These are phyloP conservation scores for Lepisosteus oculatus DNA, from an alignment of 2,113 vertebrate species.

Conservation along the genomic window DNA sequence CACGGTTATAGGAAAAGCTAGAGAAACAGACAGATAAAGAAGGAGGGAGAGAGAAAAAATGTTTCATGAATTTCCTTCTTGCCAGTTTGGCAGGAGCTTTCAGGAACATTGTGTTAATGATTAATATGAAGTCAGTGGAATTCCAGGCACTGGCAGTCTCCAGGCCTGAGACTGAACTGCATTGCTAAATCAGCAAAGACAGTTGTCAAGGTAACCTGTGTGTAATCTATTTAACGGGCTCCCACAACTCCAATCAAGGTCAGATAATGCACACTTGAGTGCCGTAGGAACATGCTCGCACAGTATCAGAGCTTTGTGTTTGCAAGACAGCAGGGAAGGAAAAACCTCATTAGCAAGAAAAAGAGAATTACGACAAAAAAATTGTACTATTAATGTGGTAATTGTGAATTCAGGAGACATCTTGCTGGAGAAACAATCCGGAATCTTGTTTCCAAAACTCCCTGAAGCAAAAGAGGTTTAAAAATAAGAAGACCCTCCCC, in stretches of 20 bases:
- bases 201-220: conserved; percentile 92
- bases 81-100: conserved; percentile 67
- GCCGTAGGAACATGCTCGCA: conserved; percentile 76
- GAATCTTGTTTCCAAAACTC: conserved; percentile 26
- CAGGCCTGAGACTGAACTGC: conserved; percentile 76
- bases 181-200: conserved; percentile 90
- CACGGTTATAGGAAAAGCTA: conserved; percentile 34
- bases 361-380: conserved; percentile 49
- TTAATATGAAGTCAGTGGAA: conserved; percentile 81
- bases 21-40: conserved; percentile 29
- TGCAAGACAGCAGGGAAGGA: conserved; percentile 78
- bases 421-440: conserved; percentile 26
- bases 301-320: conserved; percentile 71
- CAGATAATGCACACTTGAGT: conserved; percentile 77
- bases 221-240: conserved; percentile 89
- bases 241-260: conserved; percentile 87
- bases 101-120: conserved; percentile 82
- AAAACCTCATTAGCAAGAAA: conserved; percentile 79
- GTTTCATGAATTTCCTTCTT: conserved; percentile 62
- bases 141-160: conserved; percentile 74
- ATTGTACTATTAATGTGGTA: conserved; percentile 76
- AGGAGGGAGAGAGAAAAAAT: conserved; percentile 40
- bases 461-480: neutral
- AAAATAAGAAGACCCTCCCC: neutral
- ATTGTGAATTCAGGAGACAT: conserved; percentile 60